Evolutionary conservation across 2,797 vertebrate species (phyloP), one percentile per base, ranked within the genome.

Genomic region (Bradypodion pumilum): DNA sequence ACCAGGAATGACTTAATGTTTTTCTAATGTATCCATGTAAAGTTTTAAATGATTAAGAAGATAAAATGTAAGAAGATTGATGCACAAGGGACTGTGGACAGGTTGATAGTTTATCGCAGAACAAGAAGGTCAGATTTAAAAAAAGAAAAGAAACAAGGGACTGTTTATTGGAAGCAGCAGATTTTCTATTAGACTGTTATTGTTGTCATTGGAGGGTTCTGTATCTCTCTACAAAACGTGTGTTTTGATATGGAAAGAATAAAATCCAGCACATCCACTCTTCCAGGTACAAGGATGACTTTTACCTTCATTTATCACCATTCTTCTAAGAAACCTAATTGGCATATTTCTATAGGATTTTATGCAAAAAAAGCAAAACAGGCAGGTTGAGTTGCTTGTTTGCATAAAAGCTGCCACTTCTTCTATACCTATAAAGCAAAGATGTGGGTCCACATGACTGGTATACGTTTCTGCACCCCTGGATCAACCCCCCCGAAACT

Each of bases 361-460:
- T 7, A 27, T 56, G 5, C 12, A 13, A 66, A 56, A 35, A 62
- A 80, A 52, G 25, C 27, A 56, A 74, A n/a, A 44, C 15, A 44
- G 49, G 52, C 44, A 5, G 12, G 4, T 4, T 52, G 21, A 7
- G 32, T 42, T 37, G 25, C 25, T 23, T 74, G 35, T 25, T 66
- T 74, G 62, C 19, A 29, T 89, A 83, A 60, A 78, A n/a, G 32
- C 74, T 29, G 42, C 2, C 80, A 85, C 91, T 89, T 80, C n/a
- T n/a, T n/a, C n/a, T n/a, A n/a, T n/a, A n/a, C n/a, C n/a, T n/a
- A n/a, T n/a, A n/a, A n/a, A n/a, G n/a, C n/a, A n/a, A n/a, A n/a
- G n/a, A n/a, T n/a, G n/a, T n/a, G n/a, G n/a, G n/a, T n/a, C n/a
- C n/a, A n/a, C n/a, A n/a, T n/a, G n/a, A n/a, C n/a, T n/a, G n/a